Percentiles rank a stretch among this genome's conserved stretches.
Conservation (phyloP, 2,113 vertebrate species). For the Platysteira castanea region DNA sequence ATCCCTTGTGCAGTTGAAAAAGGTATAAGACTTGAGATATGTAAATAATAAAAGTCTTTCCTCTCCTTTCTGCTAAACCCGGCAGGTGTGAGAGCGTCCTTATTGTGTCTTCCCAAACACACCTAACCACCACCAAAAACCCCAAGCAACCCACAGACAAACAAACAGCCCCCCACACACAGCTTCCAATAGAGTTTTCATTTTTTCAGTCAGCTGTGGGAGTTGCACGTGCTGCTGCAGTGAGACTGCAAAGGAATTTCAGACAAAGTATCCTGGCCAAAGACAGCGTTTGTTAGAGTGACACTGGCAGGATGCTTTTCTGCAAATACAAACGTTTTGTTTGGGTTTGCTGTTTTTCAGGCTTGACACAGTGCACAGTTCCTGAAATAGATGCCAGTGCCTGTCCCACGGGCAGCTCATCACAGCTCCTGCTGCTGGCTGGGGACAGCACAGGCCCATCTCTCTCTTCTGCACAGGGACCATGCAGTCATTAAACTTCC, state of each 20-base stretch:
- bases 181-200: background rate
- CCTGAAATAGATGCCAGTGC: background rate
- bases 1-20: too few relatives aligned
- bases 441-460: background rate
- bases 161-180: background rate
- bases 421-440: background rate
- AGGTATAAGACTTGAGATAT: too few relatives aligned
- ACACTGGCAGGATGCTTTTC: background rate
- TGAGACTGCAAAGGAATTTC: background rate
- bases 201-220: background rate
- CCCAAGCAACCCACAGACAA: background rate
- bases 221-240: background rate
- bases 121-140: background rate
- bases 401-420: background rate
- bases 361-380: background rate
- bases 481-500: background rate
- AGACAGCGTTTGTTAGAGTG: rapidly evolving
- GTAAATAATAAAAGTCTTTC: too few relatives aligned
- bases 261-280: background rate
- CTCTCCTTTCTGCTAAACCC: too few relatives aligned
- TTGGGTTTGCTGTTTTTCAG: background rate
- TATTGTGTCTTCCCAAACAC: too few relatives aligned
- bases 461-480: background rate
- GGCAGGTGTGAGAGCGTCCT: too few relatives aligned
- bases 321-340: background rate